Evolutionary conservation across 2,888 invertebrate species (phyloP).

Genomic region (Drosophila macrospina): DNA sequence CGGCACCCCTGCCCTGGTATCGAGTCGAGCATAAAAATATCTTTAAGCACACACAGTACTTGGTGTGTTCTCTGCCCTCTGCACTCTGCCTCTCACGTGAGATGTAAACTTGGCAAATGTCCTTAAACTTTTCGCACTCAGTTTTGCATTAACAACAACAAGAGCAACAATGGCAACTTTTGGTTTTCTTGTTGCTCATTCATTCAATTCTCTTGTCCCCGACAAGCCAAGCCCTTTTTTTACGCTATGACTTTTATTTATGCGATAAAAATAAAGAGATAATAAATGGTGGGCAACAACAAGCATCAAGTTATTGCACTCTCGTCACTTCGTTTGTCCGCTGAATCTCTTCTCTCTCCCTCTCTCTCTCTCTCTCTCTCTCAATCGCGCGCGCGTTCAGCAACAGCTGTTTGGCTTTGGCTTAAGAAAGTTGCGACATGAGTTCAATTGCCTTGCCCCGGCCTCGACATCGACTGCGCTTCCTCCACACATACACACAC

Average conservation of each 20-base stretch:
- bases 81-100: constrained; percentile 31
- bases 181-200: constrained; percentile 42
- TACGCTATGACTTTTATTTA: constrained; percentile 71
- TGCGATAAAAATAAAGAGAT: constrained; percentile 81
- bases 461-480: constrained; percentile 28
- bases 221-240: constrained; percentile 77
- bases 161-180: constrained; percentile 15
- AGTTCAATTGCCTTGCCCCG: constrained; percentile 77
- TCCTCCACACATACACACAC: constrained; percentile 6
- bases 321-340: constrained; percentile 23
- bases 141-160: constrained; percentile 37
- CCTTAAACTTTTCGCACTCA: constrained; percentile 69
- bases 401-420: constrained; percentile 69
- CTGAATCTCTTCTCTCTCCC: constrained; percentile 15
- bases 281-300: constrained; percentile 73
- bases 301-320: constrained; percentile 78
- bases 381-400: constrained; percentile 25
- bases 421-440: constrained; percentile 73
- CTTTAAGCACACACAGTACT: constrained; percentile 16
- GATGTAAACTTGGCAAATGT: constrained; percentile 60
- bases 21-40: constrained; percentile 19
- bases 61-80: background rate
- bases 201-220: constrained; percentile 35
- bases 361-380: constrained; percentile 8
- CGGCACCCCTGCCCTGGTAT: constrained; percentile 4